These are phyloP conservation scores for Drosophila arizonae DNA, from an alignment of 1,140 invertebrate species.

Conservation along the genomic window DNA sequence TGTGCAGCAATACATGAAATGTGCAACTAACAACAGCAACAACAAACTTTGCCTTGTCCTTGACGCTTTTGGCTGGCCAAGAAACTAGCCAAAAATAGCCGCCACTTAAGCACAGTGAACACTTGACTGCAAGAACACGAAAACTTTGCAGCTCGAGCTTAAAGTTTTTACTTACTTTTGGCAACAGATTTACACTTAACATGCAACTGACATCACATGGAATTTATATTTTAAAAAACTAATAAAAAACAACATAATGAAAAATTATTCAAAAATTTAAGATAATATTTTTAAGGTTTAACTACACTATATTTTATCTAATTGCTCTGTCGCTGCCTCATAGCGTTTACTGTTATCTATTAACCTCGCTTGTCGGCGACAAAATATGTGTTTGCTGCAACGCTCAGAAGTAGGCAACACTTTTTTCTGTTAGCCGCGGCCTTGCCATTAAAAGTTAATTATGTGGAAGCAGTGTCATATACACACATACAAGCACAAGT, in stretches of 20 bases:
- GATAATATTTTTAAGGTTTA: too few species aligned
- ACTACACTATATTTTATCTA: too few species aligned
- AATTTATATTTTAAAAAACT: too few species aligned
- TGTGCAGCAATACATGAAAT: conserved; percentile 58
- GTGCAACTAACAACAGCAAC: conserved; percentile 50
- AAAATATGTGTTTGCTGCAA: conserved; percentile 1
- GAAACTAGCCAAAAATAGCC: conserved; percentile 34
- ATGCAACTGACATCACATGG: too few species aligned
- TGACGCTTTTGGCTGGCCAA: conserved; percentile 26
- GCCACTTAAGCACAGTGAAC: background rate
- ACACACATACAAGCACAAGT: conserved; percentile 10
- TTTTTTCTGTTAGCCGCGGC: conserved; percentile 37
- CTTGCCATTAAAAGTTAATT: conserved; percentile 73
- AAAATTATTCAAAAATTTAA: too few species aligned
- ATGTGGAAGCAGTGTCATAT: conserved; percentile 51
- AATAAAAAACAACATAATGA: too few species aligned
- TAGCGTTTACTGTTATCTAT: conserved; percentile 2
- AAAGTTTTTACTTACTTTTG: too few species aligned
- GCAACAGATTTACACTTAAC: too few species aligned
- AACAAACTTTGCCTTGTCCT: conserved; percentile 26
- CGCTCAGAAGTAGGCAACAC: conserved; percentile 46
- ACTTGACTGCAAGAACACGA: too few species aligned
- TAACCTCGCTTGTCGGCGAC: conserved; percentile 26
- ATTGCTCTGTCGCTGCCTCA: too few species aligned
- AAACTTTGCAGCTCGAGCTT: too few species aligned